Evolutionary conservation across 2,888 invertebrate genomes (phyloP), one percentile per base, ranked within the genome.

Genomic region (Melieria picta): DNA sequence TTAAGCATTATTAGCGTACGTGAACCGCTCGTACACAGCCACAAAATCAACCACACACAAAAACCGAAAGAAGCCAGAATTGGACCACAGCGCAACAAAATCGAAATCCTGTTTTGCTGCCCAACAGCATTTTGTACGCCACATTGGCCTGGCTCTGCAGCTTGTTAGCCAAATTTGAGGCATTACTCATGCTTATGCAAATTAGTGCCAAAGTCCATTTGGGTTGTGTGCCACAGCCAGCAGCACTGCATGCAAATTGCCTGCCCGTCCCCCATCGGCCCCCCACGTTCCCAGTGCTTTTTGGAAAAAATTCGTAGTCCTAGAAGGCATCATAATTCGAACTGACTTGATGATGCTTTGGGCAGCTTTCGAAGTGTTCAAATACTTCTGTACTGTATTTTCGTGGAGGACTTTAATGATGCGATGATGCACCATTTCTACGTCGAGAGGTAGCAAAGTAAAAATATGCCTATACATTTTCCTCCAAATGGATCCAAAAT

Each of bases 151-250:
- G 13, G 30, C 46, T 62, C 46, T 60, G 6, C 43, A 60, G 64
- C 70, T 70, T 66, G 67, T 67, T 70, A 73, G 67, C 66, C 70
- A 71, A 65, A 67, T 64, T 69, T 62, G 62, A 63, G 63, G 71
- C 72, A 73, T 75, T 73, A 75, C 76, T 73, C 76, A 73, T 72
- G 72, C 73, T 70, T 71, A 76, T 76, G 76, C 76, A 76, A 75
- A 75, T 74, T 60, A 69, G 72, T 78, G 80, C 79, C 65, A 71
- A 66, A 74, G 71, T 71, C 74, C 71, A 71, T 55, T 60, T 57
- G 10, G 65, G 42, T 58, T 13, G 42, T 50, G 69, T 47, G 56
- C 42, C 13, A 50, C 48, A 58, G 48, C 30, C n/a, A 63, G n/a
- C 47, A 55, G 10, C 30, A 42, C 16, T 58, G 10, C 62, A 46